Evolutionary conservation across 1,140 invertebrate species (phyloP).

Genomic region (Aphelinus atriplicis): DNA sequence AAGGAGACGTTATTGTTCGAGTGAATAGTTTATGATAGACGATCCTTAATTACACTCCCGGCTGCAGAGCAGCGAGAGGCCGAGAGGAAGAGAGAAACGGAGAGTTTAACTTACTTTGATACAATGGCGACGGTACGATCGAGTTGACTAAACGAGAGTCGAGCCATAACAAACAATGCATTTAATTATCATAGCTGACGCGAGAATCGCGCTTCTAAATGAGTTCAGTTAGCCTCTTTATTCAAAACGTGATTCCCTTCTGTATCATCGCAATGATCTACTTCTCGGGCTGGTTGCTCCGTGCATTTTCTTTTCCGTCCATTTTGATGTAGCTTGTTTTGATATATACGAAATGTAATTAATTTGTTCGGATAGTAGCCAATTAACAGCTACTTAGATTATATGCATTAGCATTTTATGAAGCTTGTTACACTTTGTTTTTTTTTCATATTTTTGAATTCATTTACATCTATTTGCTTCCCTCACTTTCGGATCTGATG

Average conservation of each 20-base stretch:
- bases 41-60: conserved; percentile 8
- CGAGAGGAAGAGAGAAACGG: neutral
- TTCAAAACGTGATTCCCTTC: neutral
- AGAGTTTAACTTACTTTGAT: conserved; percentile 7
- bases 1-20: conserved; percentile 6
- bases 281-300: neutral
- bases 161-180: conserved; percentile 13
- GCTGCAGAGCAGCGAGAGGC: no score
- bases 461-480: no score
- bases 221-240: neutral
- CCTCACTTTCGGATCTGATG: no score
- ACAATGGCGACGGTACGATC: conserved; percentile 6
- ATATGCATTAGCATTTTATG: no score
- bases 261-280: neutral
- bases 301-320: neutral
- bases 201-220: neutral
- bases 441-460: no score
- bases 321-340: no score
- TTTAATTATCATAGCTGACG: conserved; percentile 12
- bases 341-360: no score
- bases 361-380: no score
- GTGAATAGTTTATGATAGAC: conserved; percentile 1
- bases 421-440: no score
- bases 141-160: conserved; percentile 6
- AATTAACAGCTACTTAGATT: no score